phyloP scores from a whole-genome alignment of 2,888 invertebrate genomes.

The Nomada hirtipes region DNA sequence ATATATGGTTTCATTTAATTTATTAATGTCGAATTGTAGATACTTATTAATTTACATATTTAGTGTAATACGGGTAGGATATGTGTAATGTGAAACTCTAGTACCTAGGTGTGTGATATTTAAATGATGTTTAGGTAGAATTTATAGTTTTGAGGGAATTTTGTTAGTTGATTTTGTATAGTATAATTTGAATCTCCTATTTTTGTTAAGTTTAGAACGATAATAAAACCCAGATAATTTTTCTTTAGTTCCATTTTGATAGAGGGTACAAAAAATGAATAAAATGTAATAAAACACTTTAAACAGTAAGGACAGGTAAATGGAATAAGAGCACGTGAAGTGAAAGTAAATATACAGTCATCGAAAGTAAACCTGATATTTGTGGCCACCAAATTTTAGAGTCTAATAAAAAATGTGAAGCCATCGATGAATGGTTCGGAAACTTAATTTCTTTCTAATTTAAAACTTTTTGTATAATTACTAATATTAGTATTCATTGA shows the following conservation, averaged over 20 bases:
- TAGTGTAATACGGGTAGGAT: too few species aligned
- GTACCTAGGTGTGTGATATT: too few species aligned
- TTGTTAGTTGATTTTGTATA: neutral
- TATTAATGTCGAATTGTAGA: too few species aligned
- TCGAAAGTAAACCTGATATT: slow-evolving; percentile 20
- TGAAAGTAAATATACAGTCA: slow-evolving; percentile 22
- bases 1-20: too few species aligned
- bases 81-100: too few species aligned
- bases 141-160: neutral
- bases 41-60: too few species aligned
- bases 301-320: neutral
- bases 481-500: too few species aligned
- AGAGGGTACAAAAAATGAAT: neutral
- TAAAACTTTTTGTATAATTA: too few species aligned
- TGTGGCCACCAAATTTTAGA: neutral
- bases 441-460: too few species aligned
- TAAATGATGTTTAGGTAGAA: neutral
- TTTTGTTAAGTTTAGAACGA: neutral
- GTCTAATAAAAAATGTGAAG: too few species aligned
- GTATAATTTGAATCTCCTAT: neutral
- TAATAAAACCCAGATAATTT: neutral
- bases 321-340: slow-evolving; percentile 12
- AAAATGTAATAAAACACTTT: neutral
- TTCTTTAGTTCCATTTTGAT: neutral
- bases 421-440: too few species aligned